These are phyloP conservation scores for Osmerus mordax DNA, from an alignment of 2,113 vertebrate species.

Conservation along the genomic window DNA sequence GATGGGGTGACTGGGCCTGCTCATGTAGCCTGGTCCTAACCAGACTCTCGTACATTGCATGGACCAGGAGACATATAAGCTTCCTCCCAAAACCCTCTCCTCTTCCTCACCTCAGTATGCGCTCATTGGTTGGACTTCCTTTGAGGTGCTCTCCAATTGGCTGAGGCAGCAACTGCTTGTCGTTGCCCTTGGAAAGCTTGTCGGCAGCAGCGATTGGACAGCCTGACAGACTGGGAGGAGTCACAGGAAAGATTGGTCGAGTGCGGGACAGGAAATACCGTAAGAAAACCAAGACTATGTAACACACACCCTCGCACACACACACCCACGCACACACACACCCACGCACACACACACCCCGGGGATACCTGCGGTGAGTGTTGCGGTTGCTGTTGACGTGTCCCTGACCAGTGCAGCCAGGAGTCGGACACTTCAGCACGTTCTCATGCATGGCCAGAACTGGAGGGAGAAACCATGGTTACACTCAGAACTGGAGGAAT, in stretches of 20 bases:
- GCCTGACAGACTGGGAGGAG: slow-evolving; percentile 85
- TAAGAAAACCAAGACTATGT: background rate
- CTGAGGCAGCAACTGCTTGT: slow-evolving; percentile 80
- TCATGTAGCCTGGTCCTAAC: too few species aligned
- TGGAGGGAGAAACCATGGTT: slow-evolving; percentile 46
- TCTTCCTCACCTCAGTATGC: slow-evolving; percentile 85
- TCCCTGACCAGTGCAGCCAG: slow-evolving; percentile 96
- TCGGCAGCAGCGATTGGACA: slow-evolving; percentile 97
- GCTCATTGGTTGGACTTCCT: slow-evolving; percentile 77
- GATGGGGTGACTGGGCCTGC: too few species aligned
- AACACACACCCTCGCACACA: background rate
- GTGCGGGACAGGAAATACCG: slow-evolving; percentile 11
- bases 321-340: too few species aligned
- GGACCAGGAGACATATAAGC: too few species aligned
- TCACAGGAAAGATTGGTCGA: background rate
- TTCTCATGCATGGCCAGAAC: slow-evolving; percentile 99
- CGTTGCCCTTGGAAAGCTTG: slow-evolving; percentile 86
- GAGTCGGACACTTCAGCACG: slow-evolving; percentile 96
- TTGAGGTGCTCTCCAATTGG: slow-evolving; percentile 83
- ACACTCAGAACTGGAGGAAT: slow-evolving; percentile 13
- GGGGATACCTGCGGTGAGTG: slow-evolving; percentile 91
- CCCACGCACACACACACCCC: too few species aligned
- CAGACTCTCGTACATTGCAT: too few species aligned
- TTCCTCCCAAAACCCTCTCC: background rate
- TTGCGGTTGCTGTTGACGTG: slow-evolving; percentile 99